A percentile compares a stretch with the other conserved stretches of the same genome.
Evolutionary conservation across 2,888 invertebrate species (phyloP).

Genomic region (Diaperis boleti): DNA sequence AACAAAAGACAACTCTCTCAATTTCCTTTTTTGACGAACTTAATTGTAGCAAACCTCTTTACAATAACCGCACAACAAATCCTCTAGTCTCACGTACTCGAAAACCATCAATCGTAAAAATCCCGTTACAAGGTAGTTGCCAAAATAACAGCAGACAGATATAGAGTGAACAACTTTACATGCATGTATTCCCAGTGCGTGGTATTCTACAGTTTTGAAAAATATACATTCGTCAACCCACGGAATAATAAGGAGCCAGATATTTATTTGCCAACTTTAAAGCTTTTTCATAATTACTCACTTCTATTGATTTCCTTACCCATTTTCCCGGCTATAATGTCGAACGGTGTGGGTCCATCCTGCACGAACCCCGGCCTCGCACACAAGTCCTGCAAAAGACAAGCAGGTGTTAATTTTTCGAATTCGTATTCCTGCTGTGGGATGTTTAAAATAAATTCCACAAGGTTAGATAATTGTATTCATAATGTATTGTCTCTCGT

Average conservation of each 20-base stretch:
- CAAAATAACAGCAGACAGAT: too few relatives aligned
- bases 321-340: conserved; percentile 88
- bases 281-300: too few relatives aligned
- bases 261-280: background rate
- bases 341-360: conserved; percentile 84
- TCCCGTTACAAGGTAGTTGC: too few relatives aligned
- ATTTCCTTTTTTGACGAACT: too few relatives aligned
- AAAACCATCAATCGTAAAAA: too few relatives aligned
- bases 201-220: background rate
- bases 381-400: conserved; percentile 77
- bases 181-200: background rate
- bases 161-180: too few relatives aligned
- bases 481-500: conserved; percentile 33
- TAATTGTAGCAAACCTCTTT: too few relatives aligned
- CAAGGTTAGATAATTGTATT: conserved; percentile 36
- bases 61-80: too few relatives aligned
- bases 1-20: too few relatives aligned
- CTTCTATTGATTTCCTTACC: conserved; percentile 71
- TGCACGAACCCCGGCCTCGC: conserved; percentile 83
- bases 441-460: conserved; percentile 26
- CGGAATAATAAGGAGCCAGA: background rate
- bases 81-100: too few relatives aligned
- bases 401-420: conserved; percentile 33
- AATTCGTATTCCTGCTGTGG: conserved; percentile 10
- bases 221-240: background rate